These are phyloP conservation scores for Drosophila mulleri DNA, from an alignment of 2,888 invertebrate species.

Conservation along the genomic window DNA sequence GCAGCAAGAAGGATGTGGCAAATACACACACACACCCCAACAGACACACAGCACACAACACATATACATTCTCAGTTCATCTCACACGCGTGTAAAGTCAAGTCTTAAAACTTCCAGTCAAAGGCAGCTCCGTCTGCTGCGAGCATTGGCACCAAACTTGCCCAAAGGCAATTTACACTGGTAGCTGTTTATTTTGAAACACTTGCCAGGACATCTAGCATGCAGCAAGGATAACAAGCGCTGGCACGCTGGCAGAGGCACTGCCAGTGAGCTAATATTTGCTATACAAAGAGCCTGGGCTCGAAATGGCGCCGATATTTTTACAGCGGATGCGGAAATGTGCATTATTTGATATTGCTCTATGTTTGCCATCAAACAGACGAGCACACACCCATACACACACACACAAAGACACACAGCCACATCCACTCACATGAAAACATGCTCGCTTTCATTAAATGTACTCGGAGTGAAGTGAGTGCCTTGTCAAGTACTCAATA, in stretches of 20 bases:
- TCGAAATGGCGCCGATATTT: slow-evolving; percentile 54
- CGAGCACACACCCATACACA: background rate
- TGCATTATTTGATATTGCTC: slow-evolving; percentile 74
- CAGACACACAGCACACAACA: slow-evolving; percentile 22
- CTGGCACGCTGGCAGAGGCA: slow-evolving; percentile 24
- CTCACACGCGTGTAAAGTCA: slow-evolving; percentile 40
- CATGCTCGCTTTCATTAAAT: slow-evolving; percentile 19
- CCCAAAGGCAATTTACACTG: slow-evolving; percentile 78
- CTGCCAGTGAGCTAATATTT: slow-evolving; percentile 54
- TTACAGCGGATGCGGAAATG: slow-evolving; percentile 71
- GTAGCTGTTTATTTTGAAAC: slow-evolving; percentile 78
- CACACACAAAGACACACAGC: background rate
- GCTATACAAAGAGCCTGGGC: slow-evolving; percentile 27
- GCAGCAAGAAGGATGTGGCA: slow-evolving; percentile 43
- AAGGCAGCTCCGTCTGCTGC: slow-evolving; percentile 25
- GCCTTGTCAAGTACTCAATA: slow-evolving; percentile 20
- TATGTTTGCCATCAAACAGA: slow-evolving; percentile 31
- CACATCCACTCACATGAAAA: background rate
- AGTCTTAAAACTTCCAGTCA: slow-evolving; percentile 62
- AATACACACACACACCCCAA: slow-evolving; percentile 39
- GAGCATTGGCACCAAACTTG: slow-evolving; percentile 58
- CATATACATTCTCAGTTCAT: slow-evolving; percentile 16
- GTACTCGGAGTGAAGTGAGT: slow-evolving; percentile 24
- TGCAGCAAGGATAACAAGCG: slow-evolving; percentile 17
- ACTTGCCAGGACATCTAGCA: slow-evolving; percentile 71